These are phyloP conservation scores for Oostethus manadensis DNA, from an alignment of 2,113 vertebrate genomes.

Conservation along the genomic window DNA sequence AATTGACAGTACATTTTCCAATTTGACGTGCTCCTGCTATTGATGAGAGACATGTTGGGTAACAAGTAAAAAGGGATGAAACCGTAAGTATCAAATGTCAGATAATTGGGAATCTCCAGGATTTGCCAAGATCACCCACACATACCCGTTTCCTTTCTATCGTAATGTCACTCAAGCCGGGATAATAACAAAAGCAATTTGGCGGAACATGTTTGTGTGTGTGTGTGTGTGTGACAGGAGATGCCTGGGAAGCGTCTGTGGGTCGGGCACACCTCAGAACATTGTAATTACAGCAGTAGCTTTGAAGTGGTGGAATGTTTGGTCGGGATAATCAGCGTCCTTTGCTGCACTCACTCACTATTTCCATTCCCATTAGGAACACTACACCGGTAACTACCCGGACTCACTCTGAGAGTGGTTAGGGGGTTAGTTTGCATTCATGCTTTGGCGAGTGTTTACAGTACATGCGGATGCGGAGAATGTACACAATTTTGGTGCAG, in stretches of 20 bases:
- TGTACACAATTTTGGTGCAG: too few species aligned
- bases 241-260: conserved; percentile 47
- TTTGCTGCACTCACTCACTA: conserved; percentile 51
- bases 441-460: too few species aligned
- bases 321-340: conserved; percentile 58
- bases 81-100: conserved; percentile 21
- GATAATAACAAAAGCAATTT: conserved; percentile 68
- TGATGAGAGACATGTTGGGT: neutral
- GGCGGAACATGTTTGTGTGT: conserved; percentile 54
- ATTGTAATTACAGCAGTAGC: conserved; percentile 67
- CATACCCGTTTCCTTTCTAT: conserved; percentile 63
- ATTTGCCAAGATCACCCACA: conserved; percentile 59
- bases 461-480: too few species aligned
- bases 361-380: conserved; percentile 65
- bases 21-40: neutral
- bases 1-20: neutral
- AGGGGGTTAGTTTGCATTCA: neutral
- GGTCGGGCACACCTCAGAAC: conserved; percentile 68
- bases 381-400: conserved; percentile 6
- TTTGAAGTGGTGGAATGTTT: conserved; percentile 73
- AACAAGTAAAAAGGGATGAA: conserved; percentile 16
- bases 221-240: conserved; percentile 14
- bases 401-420: neutral
- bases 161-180: conserved; percentile 60
- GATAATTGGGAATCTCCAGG: conserved; percentile 43